phyloP scores from a whole-genome alignment of 2,113 vertebrate genomes.

The Prunella himalayana region DNA sequence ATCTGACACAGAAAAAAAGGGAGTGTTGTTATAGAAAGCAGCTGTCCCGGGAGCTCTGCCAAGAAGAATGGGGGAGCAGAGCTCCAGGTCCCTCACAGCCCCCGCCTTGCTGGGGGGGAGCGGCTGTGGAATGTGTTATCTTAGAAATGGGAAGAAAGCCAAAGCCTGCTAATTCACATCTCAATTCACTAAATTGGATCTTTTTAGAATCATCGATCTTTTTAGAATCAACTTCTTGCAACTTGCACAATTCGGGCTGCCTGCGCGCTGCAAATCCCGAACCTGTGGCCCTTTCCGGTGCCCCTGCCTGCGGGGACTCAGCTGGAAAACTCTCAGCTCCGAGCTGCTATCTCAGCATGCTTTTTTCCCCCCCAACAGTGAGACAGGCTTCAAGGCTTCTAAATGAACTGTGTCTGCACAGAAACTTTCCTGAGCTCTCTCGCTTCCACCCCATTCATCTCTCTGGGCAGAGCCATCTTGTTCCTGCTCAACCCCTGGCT shows the following conservation, averaged over 20 bases:
- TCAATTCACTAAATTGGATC: background rate
- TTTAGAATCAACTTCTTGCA: background rate
- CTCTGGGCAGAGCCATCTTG: background rate
- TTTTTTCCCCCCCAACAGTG: background rate
- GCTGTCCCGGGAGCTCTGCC: no score
- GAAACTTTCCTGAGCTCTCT: background rate
- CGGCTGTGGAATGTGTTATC: no score
- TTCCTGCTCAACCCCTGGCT: no score
- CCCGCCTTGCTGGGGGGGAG: no score
- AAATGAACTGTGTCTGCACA: background rate
- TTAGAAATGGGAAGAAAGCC: background rate
- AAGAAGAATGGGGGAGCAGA: no score
- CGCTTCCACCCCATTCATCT: background rate
- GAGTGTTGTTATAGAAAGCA: no score
- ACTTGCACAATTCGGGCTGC: background rate
- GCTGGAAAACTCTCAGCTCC: background rate
- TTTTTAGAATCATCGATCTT: background rate
- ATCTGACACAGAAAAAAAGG: no score
- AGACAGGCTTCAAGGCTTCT: background rate
- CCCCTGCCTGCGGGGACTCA: fast-evolving
- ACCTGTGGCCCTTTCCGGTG: background rate
- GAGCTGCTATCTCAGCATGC: fast-evolving
- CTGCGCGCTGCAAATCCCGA: background rate
- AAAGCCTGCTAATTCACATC: background rate
- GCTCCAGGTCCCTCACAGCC: no score